Percentiles rank a stretch among this genome's conserved stretches.
Evolutionary conservation across 2,888 invertebrate genomes (phyloP).

Genomic region (Ectemnius cavifrons): DNA sequence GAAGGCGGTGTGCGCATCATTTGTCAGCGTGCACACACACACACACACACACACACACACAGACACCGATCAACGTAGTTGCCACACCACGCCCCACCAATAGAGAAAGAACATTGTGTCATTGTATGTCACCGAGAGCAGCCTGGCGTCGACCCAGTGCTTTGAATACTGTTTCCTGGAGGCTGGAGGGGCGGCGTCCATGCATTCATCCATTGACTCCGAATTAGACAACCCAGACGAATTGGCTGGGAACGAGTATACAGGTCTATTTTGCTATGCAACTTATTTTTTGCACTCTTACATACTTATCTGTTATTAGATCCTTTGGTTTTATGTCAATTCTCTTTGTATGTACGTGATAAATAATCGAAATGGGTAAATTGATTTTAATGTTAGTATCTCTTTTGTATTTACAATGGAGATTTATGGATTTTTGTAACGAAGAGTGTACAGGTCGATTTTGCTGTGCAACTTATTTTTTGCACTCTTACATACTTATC

Average conservation of each 20-base stretch:
- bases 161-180: slow-evolving; percentile 64
- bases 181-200: slow-evolving; percentile 59
- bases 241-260: slow-evolving; percentile 66
- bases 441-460: too few relatives aligned
- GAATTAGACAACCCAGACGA: slow-evolving; percentile 62
- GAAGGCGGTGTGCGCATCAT: slow-evolving; percentile 41
- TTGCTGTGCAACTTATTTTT: neutral
- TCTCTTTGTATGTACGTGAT: too few relatives aligned
- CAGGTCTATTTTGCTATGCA: slow-evolving; percentile 20
- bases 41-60: too few relatives aligned
- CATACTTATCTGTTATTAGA: neutral
- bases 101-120: slow-evolving; percentile 61
- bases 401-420: too few relatives aligned
- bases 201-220: slow-evolving; percentile 56
- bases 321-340: too few relatives aligned
- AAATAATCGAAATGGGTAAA: too few relatives aligned
- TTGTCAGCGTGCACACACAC: neutral
- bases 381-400: too few relatives aligned
- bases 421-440: too few relatives aligned
- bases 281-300: neutral
- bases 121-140: slow-evolving; percentile 44
- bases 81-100: slow-evolving; percentile 62
- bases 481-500: neutral
- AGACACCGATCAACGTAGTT: too few relatives aligned
- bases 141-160: slow-evolving; percentile 62